Base-by-base conservation (phyloP, 2,113 vertebrate genomes). In the Paramisgurnus dabryanus region DNA sequence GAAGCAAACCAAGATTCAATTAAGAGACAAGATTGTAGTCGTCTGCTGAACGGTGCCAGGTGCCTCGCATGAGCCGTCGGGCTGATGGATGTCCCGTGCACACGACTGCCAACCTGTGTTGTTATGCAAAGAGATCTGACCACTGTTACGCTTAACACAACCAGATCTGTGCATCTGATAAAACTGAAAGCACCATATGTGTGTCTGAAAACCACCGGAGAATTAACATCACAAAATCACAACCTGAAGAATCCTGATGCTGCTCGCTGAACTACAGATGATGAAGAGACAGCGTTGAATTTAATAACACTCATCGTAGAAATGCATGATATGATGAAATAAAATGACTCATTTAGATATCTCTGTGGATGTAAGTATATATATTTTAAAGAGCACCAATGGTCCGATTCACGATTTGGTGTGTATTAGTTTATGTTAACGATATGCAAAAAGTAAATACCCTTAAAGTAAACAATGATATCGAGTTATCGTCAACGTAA, bases 1-100 rank as follows among this genome's bases (percentile, higher is more conserved):
- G 88, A 78, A 27, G 78, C 83, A 79, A 83, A 79, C 69, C 68
- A 79, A 63, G 69, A 89, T 90, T 89, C 83, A 89, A 88, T 90
- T 89, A 89, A 65, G 82, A 85, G 83, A 80, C 69, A 72, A 81
- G 70, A 75, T 61, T 83, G 84, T 84, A 76, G 69, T 78, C 74
- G 77, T 67, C 64, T 83, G 80, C 79, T 77, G 76, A 80, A n/a
- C 64, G 70, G 77, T 85, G 82, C 64, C 84, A 79, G 60, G 71
- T 67, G 70, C 61, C 64, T 55, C 8, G 76, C 74, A 65, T 72
- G 45, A 7, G 34, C 67, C 64, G 68, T 84, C 84, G 79, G 85
- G 82, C 84, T 88, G 86, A 86, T 86, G 76, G 84, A 41, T 57
- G 86, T 82, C 80, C 78, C 79, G 84, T 75, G 75, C 83, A 80